A percentile compares a stretch with the other conserved stretches of the same genome.
Evolutionary conservation across 1,140 invertebrate genomes (phyloP).

Genomic region (Apis mellifera): DNA sequence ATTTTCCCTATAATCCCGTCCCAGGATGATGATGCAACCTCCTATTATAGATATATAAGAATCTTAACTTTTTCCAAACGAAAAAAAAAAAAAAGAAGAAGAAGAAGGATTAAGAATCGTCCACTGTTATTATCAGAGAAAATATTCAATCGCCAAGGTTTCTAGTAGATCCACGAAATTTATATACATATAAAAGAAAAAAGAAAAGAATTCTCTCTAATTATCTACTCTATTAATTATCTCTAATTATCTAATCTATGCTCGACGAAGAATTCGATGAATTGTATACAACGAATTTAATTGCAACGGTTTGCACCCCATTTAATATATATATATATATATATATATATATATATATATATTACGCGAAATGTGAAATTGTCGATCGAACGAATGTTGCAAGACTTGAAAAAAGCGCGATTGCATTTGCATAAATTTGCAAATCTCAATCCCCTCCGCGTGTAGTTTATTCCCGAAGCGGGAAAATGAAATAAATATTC

Average conservation of each 20-base stretch:
- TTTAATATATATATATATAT: neutral
- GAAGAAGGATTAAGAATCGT: neutral
- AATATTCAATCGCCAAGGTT: neutral
- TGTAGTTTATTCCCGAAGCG: neutral
- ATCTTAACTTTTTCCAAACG: neutral
- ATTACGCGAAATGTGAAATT: neutral
- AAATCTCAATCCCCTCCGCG: neutral
- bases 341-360: neutral
- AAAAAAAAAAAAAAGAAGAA: neutral
- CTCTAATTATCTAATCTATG: neutral
- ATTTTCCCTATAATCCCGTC: neutral
- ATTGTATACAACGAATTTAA: neutral
- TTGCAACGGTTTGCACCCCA: neutral
- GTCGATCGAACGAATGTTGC: neutral
- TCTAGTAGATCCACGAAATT: neutral
- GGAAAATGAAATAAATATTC: slow-evolving; percentile 1
- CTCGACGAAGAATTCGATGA: neutral
- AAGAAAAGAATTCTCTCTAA: neutral
- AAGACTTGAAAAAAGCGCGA: neutral
- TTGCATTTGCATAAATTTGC: slow-evolving; percentile 11
- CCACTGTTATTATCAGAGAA: neutral
- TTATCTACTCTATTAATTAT: neutral
- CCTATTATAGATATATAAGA: neutral
- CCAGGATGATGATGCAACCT: neutral
- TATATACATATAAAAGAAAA: no score